A percentile compares a stretch with the other conserved stretches of the same genome.
These are phyloP conservation scores for Sanderia malayensis DNA, from an alignment of 30 jellyfish, hydroid and myxozoan species.

Conservation along the genomic window DNA sequence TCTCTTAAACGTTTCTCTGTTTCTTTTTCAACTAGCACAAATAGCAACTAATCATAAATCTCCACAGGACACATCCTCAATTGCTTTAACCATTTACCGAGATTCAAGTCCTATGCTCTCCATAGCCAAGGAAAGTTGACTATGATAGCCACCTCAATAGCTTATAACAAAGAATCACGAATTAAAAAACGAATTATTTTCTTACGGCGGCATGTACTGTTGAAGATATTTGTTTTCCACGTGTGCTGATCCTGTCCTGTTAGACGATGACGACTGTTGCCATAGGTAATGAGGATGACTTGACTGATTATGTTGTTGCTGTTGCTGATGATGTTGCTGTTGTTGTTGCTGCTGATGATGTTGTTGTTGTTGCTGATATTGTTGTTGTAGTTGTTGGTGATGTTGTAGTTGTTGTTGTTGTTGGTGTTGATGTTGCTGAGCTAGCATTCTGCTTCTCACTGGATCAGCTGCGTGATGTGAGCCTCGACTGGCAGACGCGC, in stretches of 20 bases:
- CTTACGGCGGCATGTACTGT: slow-evolving; percentile 72
- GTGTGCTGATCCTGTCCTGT: slow-evolving; percentile 32
- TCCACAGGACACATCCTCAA: too few species aligned
- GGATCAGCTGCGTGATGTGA: slow-evolving; percentile 36
- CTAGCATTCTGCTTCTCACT: slow-evolving; percentile 29
- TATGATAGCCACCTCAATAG: neutral
- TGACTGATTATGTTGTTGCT: slow-evolving; percentile 10
- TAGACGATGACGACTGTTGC: slow-evolving; percentile 33
- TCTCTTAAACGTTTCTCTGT: too few species aligned
- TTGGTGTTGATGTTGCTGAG: slow-evolving; percentile 38
- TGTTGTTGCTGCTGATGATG: slow-evolving; percentile 2
- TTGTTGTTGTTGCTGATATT: slow-evolving; percentile 4
- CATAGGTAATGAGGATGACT: slow-evolving; percentile 31
- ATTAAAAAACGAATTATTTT: neutral
- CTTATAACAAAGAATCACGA: neutral
- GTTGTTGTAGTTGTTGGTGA: neutral
- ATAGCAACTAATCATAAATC: too few species aligned
- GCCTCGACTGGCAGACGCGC: slow-evolving; percentile 44
- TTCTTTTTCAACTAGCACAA: too few species aligned
- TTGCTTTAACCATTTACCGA: too few species aligned
- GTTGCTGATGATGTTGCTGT: neutral
- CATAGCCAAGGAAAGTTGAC: too few species aligned
- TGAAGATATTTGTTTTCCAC: slow-evolving; percentile 51
- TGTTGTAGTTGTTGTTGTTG: slow-evolving; percentile 14
- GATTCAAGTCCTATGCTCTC: too few species aligned